These are phyloP conservation scores for Protonibea diacanthus DNA, from an alignment of 2,797 vertebrate species.

Conservation along the genomic window DNA sequence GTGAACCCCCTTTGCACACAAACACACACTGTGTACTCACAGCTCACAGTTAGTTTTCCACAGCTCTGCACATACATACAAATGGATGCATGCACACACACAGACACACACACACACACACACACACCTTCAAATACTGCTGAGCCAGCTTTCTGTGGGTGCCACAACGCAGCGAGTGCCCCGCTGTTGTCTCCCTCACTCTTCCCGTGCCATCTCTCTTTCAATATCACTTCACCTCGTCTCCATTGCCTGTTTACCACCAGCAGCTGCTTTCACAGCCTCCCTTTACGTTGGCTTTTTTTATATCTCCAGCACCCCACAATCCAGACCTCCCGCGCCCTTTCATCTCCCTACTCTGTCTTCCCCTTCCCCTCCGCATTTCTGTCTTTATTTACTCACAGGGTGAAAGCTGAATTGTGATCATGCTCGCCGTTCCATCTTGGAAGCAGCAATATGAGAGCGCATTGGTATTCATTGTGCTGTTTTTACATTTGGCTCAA, in stretches of 20 bases:
- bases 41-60: slow-evolving; percentile 58
- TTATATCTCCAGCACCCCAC: slow-evolving; percentile 8
- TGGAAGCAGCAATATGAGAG: slow-evolving; percentile 35
- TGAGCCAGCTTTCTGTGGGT: slow-evolving; percentile 66
- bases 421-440: slow-evolving; percentile 52
- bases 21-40: slow-evolving; percentile 38
- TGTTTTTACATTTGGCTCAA: slow-evolving; percentile 62
- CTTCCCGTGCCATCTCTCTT: slow-evolving; percentile 42
- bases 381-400: slow-evolving; percentile 35
- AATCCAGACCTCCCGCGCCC: slow-evolving; percentile 12
- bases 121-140: slow-evolving; percentile 62
- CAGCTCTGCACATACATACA: slow-evolving; percentile 54
- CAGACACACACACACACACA: slow-evolving; percentile 25
- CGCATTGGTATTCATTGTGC: slow-evolving; percentile 66
- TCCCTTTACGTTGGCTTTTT: slow-evolving; percentile 28
- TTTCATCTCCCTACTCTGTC: slow-evolving; percentile 35
- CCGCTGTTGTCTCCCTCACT: slow-evolving; percentile 53
- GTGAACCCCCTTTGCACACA: slow-evolving; percentile 48
- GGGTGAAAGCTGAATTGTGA: slow-evolving; percentile 60
- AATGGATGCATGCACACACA: slow-evolving; percentile 34
- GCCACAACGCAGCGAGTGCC: slow-evolving; percentile 49
- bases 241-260: slow-evolving; percentile 8
- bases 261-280: slow-evolving; percentile 19
- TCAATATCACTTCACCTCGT: slow-evolving; percentile 46
- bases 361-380: slow-evolving; percentile 16